A percentile compares a stretch with the other conserved stretches of the same genome.
Conservation (phyloP, 2,797 vertebrate species). For the Eupleurogrammus muticus region DNA sequence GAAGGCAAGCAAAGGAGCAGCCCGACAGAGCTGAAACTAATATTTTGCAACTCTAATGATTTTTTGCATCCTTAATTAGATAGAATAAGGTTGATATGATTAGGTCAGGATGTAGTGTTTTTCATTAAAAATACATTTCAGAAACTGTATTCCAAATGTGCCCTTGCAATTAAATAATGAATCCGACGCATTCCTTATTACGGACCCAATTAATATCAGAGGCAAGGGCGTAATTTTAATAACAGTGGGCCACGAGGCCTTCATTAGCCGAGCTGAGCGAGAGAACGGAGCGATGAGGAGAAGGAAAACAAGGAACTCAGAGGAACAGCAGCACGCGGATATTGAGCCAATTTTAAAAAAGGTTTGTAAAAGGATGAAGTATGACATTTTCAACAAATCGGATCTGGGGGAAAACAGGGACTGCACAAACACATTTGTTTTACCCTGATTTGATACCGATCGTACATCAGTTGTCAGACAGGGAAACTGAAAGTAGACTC, state of each 20-base stretch:
- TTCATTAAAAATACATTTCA: conserved; percentile 99
- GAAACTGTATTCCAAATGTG: conserved; percentile 98
- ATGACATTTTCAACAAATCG: conserved; percentile 43
- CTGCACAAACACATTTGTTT: conserved; percentile 39
- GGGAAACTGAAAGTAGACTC: conserved; percentile 16
- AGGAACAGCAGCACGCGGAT: conserved; percentile 76
- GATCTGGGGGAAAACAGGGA: conserved; percentile 29
- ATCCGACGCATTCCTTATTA: conserved; percentile 95
- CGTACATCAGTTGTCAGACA: conserved; percentile 33
- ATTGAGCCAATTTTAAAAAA: conserved; percentile 56
- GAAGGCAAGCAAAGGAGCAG: conserved; percentile 90
- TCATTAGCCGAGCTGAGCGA: conserved; percentile 86
- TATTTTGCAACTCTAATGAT: conserved; percentile 99
- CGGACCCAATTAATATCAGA: conserved; percentile 97
- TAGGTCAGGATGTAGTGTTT: conserved; percentile 99
- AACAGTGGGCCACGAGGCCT: conserved; percentile 94
- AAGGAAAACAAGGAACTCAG: conserved; percentile 78
- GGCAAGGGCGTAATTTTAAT: conserved; percentile 96
- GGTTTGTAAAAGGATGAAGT: conserved; percentile 37
- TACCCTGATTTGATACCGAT: conserved; percentile 13
- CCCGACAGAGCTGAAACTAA: conserved; percentile 97
- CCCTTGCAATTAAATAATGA: conserved; percentile 99
- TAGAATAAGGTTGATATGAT: conserved; percentile 99
- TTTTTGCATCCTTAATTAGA: conserved; percentile 99
- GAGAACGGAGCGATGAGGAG: conserved; percentile 64